A percentile compares a stretch with the other conserved stretches of the same genome.
Conservation (phyloP, 1,140 invertebrate species). For the Xylocopa sonorina region DNA sequence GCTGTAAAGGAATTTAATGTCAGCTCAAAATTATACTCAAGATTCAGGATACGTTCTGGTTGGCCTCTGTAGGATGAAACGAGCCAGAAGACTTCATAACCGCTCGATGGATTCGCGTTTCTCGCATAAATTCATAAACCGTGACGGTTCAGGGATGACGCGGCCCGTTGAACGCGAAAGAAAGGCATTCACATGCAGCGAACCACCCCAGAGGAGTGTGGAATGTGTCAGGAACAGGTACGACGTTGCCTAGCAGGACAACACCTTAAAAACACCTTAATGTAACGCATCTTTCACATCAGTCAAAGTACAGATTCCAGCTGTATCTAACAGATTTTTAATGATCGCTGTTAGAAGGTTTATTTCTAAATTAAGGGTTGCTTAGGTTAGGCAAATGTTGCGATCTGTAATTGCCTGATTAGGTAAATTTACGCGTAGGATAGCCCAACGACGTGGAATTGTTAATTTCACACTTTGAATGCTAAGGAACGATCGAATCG, state of each 20-base stretch:
- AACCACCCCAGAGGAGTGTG: not conserved
- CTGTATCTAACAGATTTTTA: too few relatives aligned
- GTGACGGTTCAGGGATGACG: not conserved
- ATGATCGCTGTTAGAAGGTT: not conserved
- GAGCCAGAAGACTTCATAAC: not conserved
- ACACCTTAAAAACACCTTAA: not conserved
- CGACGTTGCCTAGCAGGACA: not conserved
- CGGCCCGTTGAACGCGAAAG: not conserved
- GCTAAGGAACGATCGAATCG: not conserved
- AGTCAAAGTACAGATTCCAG: too few relatives aligned
- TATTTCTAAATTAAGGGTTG: not conserved
- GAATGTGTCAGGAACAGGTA: conserved; percentile 8
- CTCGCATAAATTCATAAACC: not conserved
- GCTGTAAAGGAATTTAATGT: too few relatives aligned
- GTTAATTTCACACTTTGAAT: not conserved
- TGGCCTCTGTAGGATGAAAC: not conserved
- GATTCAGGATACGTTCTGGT: too few relatives aligned
- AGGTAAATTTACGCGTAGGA: too few relatives aligned
- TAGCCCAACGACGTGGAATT: too few relatives aligned
- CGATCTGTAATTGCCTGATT: too few relatives aligned
- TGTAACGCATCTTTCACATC: too few relatives aligned
- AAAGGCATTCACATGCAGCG: not conserved
- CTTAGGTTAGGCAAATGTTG: not conserved
- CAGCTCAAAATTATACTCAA: too few relatives aligned
- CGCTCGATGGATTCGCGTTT: not conserved